Evolutionary conservation across 1,140 invertebrate species (phyloP), one percentile per base, ranked within the genome.

Genomic region (Polyergus mexicanus): DNA sequence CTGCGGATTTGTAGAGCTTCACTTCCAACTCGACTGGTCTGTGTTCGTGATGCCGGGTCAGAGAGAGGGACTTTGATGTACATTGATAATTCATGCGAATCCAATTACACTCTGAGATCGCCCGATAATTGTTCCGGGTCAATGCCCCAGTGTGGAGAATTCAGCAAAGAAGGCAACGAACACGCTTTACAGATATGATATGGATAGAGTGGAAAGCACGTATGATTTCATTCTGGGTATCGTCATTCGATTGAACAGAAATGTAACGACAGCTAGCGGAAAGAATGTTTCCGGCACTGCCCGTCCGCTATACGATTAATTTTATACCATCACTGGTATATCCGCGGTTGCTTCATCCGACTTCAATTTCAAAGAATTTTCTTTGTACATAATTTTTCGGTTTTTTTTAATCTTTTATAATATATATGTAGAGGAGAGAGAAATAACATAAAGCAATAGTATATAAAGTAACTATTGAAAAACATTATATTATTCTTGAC

Each of bases 21-120:
- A 41, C 38, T 74, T 83, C 28, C 68, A 83, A 44, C 35, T 71
- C 19, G 78, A 51, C 68, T n/a, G 25, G 56, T 74, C 54, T 19
- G 25, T 28, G 28, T 41, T 44, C 38, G 8, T 68, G n/a, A n/a
- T n/a, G 28, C 54, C 16, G n/a, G 19, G 25, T 54, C 56, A 72
- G 66, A 38, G 41, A 2, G 13, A 74, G 81, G 32, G 58, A 89
- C 87, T 89, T 89, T 89, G 88, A 89, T 77, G 84, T 47, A 56
- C 71, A 78, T 41, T 72, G 86, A 78, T 89, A 92, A 89, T 90
- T 93, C 85, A 89, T 91, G 92, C 85, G 90, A 72, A 93, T 93
- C 90, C 92, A 93, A 94, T 94, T 94, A 94, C 90, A 93, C 90
- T 92, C 90, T 91, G 90, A 89, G 89, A 88, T 80, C 89, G 86